Evolutionary conservation across 2,113 vertebrate species (phyloP).

Genomic region (Nymphicus hollandicus): DNA sequence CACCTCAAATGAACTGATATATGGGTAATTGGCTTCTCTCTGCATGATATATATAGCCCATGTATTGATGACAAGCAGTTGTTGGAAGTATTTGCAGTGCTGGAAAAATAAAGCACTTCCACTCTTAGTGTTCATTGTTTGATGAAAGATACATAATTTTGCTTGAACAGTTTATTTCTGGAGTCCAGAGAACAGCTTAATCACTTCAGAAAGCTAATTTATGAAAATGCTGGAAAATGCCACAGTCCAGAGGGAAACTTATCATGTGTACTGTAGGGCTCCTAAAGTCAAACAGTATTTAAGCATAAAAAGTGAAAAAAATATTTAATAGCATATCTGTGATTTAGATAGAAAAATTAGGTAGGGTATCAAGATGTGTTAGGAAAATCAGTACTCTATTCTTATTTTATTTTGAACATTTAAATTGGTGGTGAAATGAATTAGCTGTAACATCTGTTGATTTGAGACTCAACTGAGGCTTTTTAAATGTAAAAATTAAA

Average conservation of each 20-base stretch:
- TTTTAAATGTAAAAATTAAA: not conserved
- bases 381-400: not conserved
- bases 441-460: not conserved
- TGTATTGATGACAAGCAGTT: not conserved
- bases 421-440: not conserved
- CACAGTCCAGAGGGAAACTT: not conserved
- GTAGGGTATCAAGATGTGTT: not conserved
- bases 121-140: not conserved
- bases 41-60: not conserved
- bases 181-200: not conserved
- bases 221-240: not conserved
- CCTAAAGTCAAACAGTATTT: not conserved
- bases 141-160: not conserved
- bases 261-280: not conserved
- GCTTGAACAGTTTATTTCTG: not conserved
- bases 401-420: not conserved
- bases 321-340: not conserved
- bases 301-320: not conserved
- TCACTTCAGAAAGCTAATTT: not conserved
- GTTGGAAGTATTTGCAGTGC: not conserved
- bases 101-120: not conserved
- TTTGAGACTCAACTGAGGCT: not conserved
- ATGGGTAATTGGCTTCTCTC: not conserved
- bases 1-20: not conserved
- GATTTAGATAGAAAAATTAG: not conserved